phyloP scores from a whole-genome alignment of 2,113 vertebrate genomes.

The Bostrychus sinensis region DNA sequence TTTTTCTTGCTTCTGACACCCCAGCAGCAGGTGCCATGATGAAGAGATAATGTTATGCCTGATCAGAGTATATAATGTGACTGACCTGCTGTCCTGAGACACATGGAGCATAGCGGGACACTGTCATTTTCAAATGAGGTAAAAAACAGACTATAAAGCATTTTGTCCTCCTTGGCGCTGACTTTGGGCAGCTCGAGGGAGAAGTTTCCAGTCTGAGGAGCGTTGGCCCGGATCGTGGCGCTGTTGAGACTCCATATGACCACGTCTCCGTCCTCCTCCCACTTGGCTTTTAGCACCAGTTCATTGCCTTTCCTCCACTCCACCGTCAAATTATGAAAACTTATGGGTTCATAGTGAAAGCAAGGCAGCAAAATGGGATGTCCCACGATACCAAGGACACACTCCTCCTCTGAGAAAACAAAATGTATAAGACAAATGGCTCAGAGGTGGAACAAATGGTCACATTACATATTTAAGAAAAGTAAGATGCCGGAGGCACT shows the following conservation, averaged over 20 bases:
- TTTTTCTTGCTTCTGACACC: background rate
- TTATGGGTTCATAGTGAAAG: constrained; percentile 24
- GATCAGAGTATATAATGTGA: background rate
- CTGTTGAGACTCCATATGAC: constrained; percentile 23
- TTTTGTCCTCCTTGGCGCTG: constrained; percentile 15
- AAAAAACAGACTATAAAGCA: constrained; percentile 52
- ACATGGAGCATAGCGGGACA: constrained; percentile 50
- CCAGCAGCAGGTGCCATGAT: too few relatives aligned
- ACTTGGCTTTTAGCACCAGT: constrained; percentile 50
- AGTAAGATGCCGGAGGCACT: too few relatives aligned
- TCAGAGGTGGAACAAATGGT: too few relatives aligned
- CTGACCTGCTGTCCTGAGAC: constrained; percentile 71
- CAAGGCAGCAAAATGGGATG: constrained; percentile 59
- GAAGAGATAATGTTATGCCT: background rate
- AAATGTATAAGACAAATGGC: background rate
- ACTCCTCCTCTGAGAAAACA: constrained; percentile 46
- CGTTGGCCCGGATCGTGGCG: constrained; percentile 30
- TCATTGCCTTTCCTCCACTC: constrained; percentile 62
- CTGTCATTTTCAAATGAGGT: constrained; percentile 18
- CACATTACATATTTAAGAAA: too few relatives aligned
- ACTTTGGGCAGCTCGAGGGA: constrained; percentile 55
- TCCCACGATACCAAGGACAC: constrained; percentile 53
- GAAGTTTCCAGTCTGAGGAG: constrained; percentile 53
- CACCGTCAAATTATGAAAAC: constrained; percentile 41
- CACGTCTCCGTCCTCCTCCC: constrained; percentile 18